phyloP scores from a whole-genome alignment of 2,797 vertebrate species.

The Botia almorhae region DNA sequence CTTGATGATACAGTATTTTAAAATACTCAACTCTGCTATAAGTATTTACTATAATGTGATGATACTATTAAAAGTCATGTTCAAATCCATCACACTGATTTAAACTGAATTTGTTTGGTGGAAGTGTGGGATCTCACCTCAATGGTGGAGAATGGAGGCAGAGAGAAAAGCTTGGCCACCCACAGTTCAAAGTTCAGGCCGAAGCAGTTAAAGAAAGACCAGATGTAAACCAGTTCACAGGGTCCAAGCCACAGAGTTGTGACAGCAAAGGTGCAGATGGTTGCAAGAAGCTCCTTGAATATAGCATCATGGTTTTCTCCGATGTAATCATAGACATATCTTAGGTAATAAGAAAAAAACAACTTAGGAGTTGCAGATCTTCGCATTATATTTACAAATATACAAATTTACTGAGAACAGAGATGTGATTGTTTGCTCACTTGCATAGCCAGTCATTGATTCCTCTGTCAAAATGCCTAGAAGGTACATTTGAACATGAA shows the following conservation, averaged over 20 bases:
- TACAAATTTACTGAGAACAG: not conserved
- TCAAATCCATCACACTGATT: constrained; percentile 3
- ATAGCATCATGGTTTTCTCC: constrained; percentile 86
- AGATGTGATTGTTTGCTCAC: constrained; percentile 76
- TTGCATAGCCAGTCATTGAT: constrained; percentile 99
- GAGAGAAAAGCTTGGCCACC: constrained; percentile 92
- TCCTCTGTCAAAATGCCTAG: constrained; percentile 95
- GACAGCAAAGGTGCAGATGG: constrained; percentile 84
- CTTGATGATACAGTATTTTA: too few relatives aligned
- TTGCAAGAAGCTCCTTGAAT: constrained; percentile 90
- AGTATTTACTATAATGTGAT: too few relatives aligned
- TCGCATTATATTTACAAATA: not conserved
- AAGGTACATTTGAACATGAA: constrained; percentile 40
- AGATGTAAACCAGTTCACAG: constrained; percentile 90
- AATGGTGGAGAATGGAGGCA: constrained; percentile 82
- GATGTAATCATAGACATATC: constrained; percentile 94
- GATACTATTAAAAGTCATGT: not conserved
- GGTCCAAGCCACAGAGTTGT: constrained; percentile 97
- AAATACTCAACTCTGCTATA: too few relatives aligned
- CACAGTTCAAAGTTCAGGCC: constrained; percentile 99
- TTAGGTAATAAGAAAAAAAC: constrained; percentile 61
- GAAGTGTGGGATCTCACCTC: constrained; percentile 82
- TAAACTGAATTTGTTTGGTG: not conserved
- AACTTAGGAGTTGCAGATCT: not conserved
- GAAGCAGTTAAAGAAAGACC: constrained; percentile 96